Evolutionary conservation across 2,113 vertebrate genomes (phyloP).

Genomic region (Centrocercus urophasianus): DNA sequence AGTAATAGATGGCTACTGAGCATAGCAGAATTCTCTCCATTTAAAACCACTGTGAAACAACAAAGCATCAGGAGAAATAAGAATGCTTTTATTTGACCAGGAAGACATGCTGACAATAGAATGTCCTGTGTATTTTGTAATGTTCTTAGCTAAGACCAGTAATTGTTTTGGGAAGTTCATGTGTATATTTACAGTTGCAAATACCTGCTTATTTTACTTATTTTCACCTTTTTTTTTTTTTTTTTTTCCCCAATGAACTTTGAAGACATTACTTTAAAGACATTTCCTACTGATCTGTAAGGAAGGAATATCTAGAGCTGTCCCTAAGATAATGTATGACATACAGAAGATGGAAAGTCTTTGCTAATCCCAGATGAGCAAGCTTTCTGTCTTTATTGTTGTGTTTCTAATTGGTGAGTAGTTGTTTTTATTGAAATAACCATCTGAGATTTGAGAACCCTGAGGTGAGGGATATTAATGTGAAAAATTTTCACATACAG

Average conservation of each 20-base stretch:
- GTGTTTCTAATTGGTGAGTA: not conserved
- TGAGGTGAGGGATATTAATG: not conserved
- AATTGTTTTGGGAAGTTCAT: not conserved
- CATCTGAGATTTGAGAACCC: slow-evolving; percentile 2
- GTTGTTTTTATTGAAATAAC: slow-evolving; percentile 37
- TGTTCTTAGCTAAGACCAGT: not conserved
- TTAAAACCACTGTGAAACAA: not conserved
- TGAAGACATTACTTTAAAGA: not conserved
- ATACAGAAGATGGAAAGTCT: not conserved
- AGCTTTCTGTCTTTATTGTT: not conserved
- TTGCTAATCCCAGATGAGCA: not conserved
- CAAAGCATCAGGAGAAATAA: not conserved
- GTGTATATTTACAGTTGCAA: not conserved
- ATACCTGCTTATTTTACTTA: not conserved
- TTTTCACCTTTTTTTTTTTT: too few relatives aligned
- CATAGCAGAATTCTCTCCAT: not conserved
- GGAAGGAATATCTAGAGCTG: not conserved
- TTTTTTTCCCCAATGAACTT: not conserved
- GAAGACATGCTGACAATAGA: not conserved
- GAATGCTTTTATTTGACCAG: not conserved
- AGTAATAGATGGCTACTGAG: not conserved
- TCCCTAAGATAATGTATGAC: not conserved
- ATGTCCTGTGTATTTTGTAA: not conserved
- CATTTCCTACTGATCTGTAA: not conserved
- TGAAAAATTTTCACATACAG: not conserved